These are phyloP conservation scores for Phylloscopus trochilus DNA, from an alignment of 2,113 vertebrate species.

Conservation along the genomic window DNA sequence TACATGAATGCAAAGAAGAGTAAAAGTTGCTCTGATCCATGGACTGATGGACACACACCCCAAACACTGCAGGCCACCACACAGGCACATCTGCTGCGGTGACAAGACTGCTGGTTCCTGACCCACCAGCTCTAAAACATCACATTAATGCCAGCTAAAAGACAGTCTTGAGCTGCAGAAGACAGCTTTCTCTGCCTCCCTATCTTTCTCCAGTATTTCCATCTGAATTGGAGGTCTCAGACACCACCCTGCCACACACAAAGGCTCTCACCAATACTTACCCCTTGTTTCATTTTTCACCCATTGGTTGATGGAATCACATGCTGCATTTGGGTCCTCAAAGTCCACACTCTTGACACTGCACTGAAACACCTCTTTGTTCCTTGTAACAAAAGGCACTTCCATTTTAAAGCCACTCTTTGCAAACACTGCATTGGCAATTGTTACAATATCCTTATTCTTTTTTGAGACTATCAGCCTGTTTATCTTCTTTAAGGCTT, in stretches of 20 bases:
- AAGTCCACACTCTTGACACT: slow-evolving; percentile 82
- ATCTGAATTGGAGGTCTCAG: neutral
- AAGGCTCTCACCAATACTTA: slow-evolving; percentile 45
- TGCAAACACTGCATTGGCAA: slow-evolving; percentile 89
- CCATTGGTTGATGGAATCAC: slow-evolving; percentile 88
- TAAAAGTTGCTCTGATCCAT: neutral
- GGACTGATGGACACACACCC: neutral
- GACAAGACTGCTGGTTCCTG: neutral
- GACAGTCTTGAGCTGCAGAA: neutral
- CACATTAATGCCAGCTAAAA: neutral
- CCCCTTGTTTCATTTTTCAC: slow-evolving; percentile 89
- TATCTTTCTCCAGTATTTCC: neutral
- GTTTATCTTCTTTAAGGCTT: slow-evolving; percentile 90
- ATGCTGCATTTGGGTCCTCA: slow-evolving; percentile 74
- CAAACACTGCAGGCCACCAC: neutral
- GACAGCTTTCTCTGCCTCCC: neutral
- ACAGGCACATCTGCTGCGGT: neutral
- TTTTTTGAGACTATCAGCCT: slow-evolving; percentile 86
- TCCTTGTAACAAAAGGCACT: slow-evolving; percentile 79
- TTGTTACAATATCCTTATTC: slow-evolving; percentile 86
- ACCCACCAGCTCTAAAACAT: neutral
- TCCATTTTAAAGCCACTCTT: slow-evolving; percentile 82
- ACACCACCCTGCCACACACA: neutral
- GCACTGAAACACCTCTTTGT: slow-evolving; percentile 89
- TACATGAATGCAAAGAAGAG: neutral